phyloP scores from a whole-genome alignment of 2,888 invertebrate genomes.

The Notodonta ziczac region DNA sequence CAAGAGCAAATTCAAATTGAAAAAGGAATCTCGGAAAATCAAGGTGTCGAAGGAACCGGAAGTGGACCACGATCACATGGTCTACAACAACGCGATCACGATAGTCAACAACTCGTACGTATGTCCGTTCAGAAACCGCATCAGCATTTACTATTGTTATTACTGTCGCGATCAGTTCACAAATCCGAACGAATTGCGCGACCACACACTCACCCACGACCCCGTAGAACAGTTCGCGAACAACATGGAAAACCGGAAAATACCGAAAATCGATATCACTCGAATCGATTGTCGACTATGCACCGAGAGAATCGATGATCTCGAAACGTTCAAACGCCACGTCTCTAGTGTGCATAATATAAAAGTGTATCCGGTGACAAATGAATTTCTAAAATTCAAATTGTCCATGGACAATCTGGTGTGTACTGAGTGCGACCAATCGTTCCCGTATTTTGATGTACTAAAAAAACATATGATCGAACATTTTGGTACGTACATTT shows the following conservation, averaged over 20 bases:
- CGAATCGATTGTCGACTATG: constrained; percentile 73
- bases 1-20: constrained; percentile 29
- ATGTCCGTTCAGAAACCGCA: constrained; percentile 69
- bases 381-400: constrained; percentile 70
- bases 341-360: constrained; percentile 53
- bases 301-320: constrained; percentile 60
- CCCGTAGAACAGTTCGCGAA: constrained; percentile 58
- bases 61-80: constrained; percentile 61
- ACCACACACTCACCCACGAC: constrained; percentile 68
- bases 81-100: constrained; percentile 59
- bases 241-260: constrained; percentile 67
- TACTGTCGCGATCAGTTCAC: constrained; percentile 76
- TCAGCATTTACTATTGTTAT: constrained; percentile 74
- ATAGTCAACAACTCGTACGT: constrained; percentile 69
- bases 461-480: constrained; percentile 73
- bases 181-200: constrained; percentile 65
- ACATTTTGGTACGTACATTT: constrained; percentile 71
- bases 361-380: constrained; percentile 51
- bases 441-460: constrained; percentile 68
- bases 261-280: constrained; percentile 75
- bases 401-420: constrained; percentile 60
- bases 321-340: constrained; percentile 62
- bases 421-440: constrained; percentile 67
- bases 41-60: constrained; percentile 39
- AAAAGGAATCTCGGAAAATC: constrained; percentile 7